Base-by-base conservation (phyloP, 2,113 vertebrate genomes). In the Corythornis cristatus region DNA sequence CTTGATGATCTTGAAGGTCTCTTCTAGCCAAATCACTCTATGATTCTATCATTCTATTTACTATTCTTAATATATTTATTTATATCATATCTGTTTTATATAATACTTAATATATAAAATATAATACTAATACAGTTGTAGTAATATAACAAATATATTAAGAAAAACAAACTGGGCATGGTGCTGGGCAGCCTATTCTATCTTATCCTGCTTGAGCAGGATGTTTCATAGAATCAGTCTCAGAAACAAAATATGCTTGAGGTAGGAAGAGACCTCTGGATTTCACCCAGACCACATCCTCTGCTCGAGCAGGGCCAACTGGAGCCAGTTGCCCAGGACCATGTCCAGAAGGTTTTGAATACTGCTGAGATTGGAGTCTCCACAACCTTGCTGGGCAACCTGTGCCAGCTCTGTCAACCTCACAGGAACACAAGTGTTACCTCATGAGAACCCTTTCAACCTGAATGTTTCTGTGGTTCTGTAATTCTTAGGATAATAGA, bases 131-230 rank as follows among this genome's bases (percentile, higher is more conserved):
- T 45, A 45, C 16, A 45, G 16, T 18, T 45, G 6, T 45, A 45
- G 16, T 46, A 46, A 46, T 46, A 46, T 17, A 19, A 37, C 9
- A 9, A 37, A 37, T 37, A 37, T 37, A 37, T 37, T 37, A 37
- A 37, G 35, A 37, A 61, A 85, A 46, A 23, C 9, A 9, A 73
- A 0, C 21, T 40, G 16, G 13, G 7, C 0, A 0, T 58, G 29
- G 15, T 77, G 42, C 8, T 84, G 65, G 16, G 18, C 13, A 56
- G 0, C 40, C 19, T 72, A 20, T 17, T 64, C 8, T 56, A 5
- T 43, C 57, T 93, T 43, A n/a, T 18, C 12, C 17, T 80, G 6
- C 54, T 57, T 78, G 46, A 78, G 15, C 19, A 66, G 21, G 11
- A 51, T 15, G 17, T 35, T 62, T 71, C 22, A 12, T 54, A 43